Evolutionary conservation across 2,113 vertebrate species (phyloP).

Genomic region (Suricata suricatta): DNA sequence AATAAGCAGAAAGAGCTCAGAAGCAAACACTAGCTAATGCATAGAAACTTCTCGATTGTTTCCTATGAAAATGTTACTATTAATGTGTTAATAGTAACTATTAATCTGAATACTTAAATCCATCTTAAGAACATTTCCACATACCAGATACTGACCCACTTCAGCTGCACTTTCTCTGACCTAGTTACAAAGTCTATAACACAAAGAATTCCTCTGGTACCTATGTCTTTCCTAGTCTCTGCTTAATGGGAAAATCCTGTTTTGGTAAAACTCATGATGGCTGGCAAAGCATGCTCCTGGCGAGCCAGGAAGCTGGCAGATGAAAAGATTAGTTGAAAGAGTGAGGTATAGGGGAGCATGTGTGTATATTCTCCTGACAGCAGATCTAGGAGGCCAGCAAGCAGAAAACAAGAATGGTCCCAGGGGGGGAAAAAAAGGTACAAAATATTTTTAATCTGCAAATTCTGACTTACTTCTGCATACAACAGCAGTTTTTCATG

Average conservation of each 20-base stretch:
- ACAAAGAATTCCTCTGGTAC: slow-evolving; percentile 23
- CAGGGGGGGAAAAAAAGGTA: not conserved
- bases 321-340: not conserved
- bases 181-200: not conserved
- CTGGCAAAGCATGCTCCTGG: not conserved
- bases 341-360: not conserved
- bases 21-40: not conserved
- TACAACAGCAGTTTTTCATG: not conserved
- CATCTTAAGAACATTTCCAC: slow-evolving; percentile 38
- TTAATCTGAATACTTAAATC: slow-evolving; percentile 4
- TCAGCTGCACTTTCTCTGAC: not conserved
- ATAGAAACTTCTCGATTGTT: not conserved
- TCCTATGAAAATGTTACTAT: slow-evolving; percentile 12
- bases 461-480: not conserved
- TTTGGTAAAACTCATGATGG: not conserved
- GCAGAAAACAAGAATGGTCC: not conserved
- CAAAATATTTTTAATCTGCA: not conserved
- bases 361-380: not conserved
- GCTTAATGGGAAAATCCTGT: not conserved
- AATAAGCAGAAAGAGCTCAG: not conserved
- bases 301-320: not conserved
- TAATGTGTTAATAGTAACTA: slow-evolving; percentile 1
- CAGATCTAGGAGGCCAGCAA: not conserved
- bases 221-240: not conserved
- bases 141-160: slow-evolving; percentile 19